Evolutionary conservation across 2,113 vertebrate species (phyloP), one percentile per base, ranked within the genome.

Genomic region (Eclectus roratus): DNA sequence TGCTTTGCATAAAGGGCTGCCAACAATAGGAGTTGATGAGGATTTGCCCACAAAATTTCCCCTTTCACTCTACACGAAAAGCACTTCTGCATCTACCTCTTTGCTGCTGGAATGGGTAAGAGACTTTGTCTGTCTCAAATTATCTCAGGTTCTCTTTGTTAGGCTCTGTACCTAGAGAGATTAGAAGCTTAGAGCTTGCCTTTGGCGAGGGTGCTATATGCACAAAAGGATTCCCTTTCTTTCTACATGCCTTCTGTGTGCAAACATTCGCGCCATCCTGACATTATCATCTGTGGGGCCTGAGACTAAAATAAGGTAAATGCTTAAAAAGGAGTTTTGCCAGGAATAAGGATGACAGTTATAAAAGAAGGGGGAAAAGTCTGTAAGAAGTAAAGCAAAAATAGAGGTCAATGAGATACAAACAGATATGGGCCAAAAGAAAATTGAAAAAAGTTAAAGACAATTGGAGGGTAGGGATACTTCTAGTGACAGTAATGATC

Each of bases 81-180:
- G n/a, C 66, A 78, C n/a, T 89, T 83, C 71, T 89, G 28, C 41
- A 82, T 87, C 88, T 95, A 96, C 90, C 95, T 95, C 87, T 87
- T 80, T 64, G 80, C 86, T 90, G 61, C 80, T 80, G 61, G 58
- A 83, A 91, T 25, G 69, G 53, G 58, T 78, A 60, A 73, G 44
- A 83, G 41, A 60, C 49, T 79, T 63, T 4, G 14, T 60, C 58
- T 35, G 14, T 78, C 41, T 69, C n/a, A 23, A 24, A 53, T 87
- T 63, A 72, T 89, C 44, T 91, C 64, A 35, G 43, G 33, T 79
- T 93, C 11, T 64, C 92, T 84, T 79, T 80, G 11, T 66, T 88
- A 66, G 74, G n/a, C 64, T 91, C 58, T 73, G 52, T 41, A 43
- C 35, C 28, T 35, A 31, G 74, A 58, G 44, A 65, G 60, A 28